Conservation (phyloP, 2,113 vertebrate genomes). For the Anolis sagrei region DNA sequence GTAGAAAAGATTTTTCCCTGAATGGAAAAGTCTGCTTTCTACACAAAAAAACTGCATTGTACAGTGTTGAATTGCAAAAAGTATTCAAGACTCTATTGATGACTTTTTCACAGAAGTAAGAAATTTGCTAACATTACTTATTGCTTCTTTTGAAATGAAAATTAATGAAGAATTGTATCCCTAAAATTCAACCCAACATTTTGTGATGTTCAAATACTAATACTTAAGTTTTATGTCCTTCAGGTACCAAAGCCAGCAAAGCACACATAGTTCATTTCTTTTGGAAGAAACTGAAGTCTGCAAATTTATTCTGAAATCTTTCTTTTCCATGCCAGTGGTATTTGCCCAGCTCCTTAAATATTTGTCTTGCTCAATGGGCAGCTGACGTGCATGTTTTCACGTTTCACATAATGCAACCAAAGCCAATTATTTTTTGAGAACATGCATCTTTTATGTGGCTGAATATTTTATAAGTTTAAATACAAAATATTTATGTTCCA, state of each 20-base stretch:
- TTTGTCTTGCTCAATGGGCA: slow-evolving; percentile 44
- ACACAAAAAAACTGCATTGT: no score
- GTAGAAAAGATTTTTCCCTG: no score
- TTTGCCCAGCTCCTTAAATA: slow-evolving; percentile 39
- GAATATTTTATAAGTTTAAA: slow-evolving; percentile 68
- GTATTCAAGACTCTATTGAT: no score
- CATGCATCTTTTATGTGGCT: slow-evolving; percentile 64
- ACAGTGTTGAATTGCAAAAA: no score
- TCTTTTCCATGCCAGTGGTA: neutral
- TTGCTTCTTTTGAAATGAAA: no score
- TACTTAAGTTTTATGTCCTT: neutral
- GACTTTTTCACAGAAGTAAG: no score
- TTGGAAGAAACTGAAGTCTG: neutral
- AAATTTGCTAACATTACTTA: no score
- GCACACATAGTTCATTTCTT: neutral
- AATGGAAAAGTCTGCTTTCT: no score
- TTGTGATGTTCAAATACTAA: neutral
- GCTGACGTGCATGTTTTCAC: slow-evolving; percentile 30
- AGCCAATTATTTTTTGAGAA: slow-evolving; percentile 62
- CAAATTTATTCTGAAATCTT: neutral
- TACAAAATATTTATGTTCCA: slow-evolving; percentile 68
- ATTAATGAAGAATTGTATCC: no score
- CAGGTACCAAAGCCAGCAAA: neutral
- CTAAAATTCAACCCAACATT: neutral
- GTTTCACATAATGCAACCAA: slow-evolving; percentile 39